Evolutionary conservation across 2,797 vertebrate species (phyloP).

Genomic region (Botia kubotai): DNA sequence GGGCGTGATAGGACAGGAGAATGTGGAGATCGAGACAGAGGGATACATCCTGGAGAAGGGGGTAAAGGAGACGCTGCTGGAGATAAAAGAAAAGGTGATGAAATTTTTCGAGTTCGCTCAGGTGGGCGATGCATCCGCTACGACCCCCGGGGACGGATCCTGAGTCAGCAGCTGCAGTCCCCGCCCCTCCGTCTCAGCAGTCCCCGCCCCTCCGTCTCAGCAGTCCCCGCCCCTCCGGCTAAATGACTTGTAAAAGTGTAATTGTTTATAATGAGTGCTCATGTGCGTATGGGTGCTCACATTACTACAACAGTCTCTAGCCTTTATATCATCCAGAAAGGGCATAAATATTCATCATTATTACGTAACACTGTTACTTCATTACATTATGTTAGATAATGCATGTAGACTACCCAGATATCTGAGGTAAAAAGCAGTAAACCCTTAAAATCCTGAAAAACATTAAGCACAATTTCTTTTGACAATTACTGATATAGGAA

Average conservation of each 20-base stretch:
- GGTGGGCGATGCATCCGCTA: conserved; percentile 57
- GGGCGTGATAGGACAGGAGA: conserved; percentile 76
- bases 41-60: conserved; percentile 85
- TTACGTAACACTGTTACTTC: conserved; percentile 4
- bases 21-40: conserved; percentile 80
- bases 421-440: conserved; percentile 5
- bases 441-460: neutral
- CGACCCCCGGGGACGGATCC: conserved; percentile 51
- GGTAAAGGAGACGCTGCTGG: conserved; percentile 79
- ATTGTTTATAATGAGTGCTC: conserved; percentile 8
- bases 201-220: too few species aligned
- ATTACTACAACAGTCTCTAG: conserved; percentile 13
- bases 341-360: conserved; percentile 5
- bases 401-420: neutral
- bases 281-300: conserved; percentile 3
- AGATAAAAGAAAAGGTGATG: conserved; percentile 63
- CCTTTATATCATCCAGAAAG: conserved; percentile 28
- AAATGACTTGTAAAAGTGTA: conserved; percentile 58
- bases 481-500: neutral
- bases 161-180: neutral
- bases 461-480: neutral
- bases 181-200: too few species aligned
- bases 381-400: neutral
- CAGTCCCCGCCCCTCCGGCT: conserved; percentile 47
- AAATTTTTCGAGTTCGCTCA: conserved; percentile 69